phyloP scores from a whole-genome alignment of 2,113 vertebrate species.

The Etheostoma cragini region DNA sequence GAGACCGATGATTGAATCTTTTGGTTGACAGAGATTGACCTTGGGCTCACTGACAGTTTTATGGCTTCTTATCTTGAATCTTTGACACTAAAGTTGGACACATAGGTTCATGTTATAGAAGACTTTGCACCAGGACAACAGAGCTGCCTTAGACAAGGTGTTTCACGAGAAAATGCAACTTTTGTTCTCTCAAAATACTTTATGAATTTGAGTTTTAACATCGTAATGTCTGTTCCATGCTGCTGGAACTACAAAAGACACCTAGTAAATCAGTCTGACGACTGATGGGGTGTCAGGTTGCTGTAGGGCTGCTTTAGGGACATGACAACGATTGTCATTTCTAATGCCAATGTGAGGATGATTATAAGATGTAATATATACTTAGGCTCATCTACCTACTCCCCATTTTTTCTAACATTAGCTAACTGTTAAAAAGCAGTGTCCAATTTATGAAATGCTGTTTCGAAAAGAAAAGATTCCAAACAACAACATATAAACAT shows the following conservation, averaged over 20 bases:
- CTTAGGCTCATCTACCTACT: neutral
- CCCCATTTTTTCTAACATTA: neutral
- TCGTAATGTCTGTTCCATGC: neutral
- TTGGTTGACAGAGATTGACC: neutral
- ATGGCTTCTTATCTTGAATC: slow-evolving; percentile 18
- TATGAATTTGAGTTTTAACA: neutral
- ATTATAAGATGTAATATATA: neutral
- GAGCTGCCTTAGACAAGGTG: neutral
- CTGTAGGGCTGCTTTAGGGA: neutral
- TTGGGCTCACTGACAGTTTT: neutral
- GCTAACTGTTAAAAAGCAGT: neutral
- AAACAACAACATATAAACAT: neutral
- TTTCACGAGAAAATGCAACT: neutral
- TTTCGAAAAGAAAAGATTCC: neutral
- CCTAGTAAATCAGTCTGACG: neutral
- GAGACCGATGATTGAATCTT: slow-evolving; percentile 17
- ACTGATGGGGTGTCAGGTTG: neutral
- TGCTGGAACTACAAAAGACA: neutral
- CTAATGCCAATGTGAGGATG: neutral
- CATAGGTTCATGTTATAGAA: neutral
- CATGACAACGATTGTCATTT: neutral
- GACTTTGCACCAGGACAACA: neutral
- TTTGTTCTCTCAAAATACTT: neutral
- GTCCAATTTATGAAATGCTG: neutral
- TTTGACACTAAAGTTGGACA: neutral